Conservation (phyloP, 2,888 invertebrate species). For the Notodonta ziczac region DNA sequence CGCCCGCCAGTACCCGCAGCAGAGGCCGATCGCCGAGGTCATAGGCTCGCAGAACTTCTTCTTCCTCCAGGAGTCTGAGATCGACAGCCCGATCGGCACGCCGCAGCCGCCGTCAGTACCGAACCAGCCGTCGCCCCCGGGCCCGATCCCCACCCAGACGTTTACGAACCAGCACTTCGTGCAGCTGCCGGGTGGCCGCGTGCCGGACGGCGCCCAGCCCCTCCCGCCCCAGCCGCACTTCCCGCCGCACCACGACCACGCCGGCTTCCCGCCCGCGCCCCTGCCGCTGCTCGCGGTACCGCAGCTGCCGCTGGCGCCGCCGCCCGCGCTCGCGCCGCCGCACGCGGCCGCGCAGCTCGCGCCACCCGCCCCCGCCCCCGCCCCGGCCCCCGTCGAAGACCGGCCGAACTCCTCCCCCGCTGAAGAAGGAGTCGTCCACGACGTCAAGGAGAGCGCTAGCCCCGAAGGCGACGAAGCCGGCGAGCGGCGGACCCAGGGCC, state of each 20-base stretch:
- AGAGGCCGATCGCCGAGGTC: constrained; percentile 89
- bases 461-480: constrained; percentile 65
- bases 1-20: constrained; percentile 83
- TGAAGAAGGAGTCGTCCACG: constrained; percentile 59
- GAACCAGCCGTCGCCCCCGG: constrained; percentile 72
- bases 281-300: constrained; percentile 27
- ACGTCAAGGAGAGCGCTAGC: constrained; percentile 64
- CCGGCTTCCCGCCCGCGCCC: constrained; percentile 49
- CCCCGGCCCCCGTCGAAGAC: constrained; percentile 42
- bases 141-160: constrained; percentile 90
- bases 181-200: constrained; percentile 73
- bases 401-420: constrained; percentile 46
- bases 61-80: constrained; percentile 95
- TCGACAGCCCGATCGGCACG: constrained; percentile 89
- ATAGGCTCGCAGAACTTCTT: constrained; percentile 91
- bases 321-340: constrained; percentile 37
- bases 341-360: constrained; percentile 20
- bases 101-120: constrained; percentile 74
- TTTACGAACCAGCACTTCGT: constrained; percentile 93
- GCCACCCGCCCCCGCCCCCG: constrained; percentile 24
- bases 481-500: constrained; percentile 69
- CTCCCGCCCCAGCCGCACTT: constrained; percentile 83
- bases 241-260: constrained; percentile 63
- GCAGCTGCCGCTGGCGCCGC: constrained; percentile 48
- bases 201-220: constrained; percentile 83